Base-by-base conservation (phyloP, 64 coral and sea anemone species). In the Hydrozoanthus tunicans region DNA sequence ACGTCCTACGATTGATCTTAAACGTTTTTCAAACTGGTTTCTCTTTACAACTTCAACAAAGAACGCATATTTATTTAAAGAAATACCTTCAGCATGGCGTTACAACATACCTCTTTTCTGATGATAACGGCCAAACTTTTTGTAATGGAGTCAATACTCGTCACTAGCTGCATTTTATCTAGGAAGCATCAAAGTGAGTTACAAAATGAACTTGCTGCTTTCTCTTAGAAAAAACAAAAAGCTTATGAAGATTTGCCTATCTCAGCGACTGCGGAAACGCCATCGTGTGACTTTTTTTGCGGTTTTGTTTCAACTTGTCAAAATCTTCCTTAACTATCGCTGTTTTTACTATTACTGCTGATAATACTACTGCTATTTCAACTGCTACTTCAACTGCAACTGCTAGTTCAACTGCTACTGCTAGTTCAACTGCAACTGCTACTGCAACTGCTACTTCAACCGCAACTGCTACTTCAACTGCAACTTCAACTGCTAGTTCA, bases 131-230 rank as follows among this genome's bases (percentile, higher is more conserved):
- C 59, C 9, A 88, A 56, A 26, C 25, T 57, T 25, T 17, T 13
- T 59, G 84, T 88, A 5, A 74, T 55, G 12, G 84, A 43, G 24
- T 88, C 84, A 60, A n/a, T 55, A 2, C 65, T 60, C 74, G 56
- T 73, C 69, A 88, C 23, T 59, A 51, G 24, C 43, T 88, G 84
- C 13, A 75, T 6, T 75, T 73, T 88, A 59, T 11, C 84, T 88
- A 13, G 8, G 12, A 88, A 26, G 32, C 32, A 71, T 5, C 81
- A 83, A 25, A 69, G 52, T 53, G 32, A 43, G 32, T 43, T 1
- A 43, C 32, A 43, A 43, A 43, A 2, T 43, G 32, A 43, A 2
- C 32, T 43, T 43, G 32, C 32, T 43, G 32, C 32, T 43, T 43
- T 43, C 32, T 43, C 32, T 43, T 43, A 43, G 32, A 43, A 43